Base-by-base conservation (phyloP, 2,888 invertebrate genomes). In the Cloeon dipterum region DNA sequence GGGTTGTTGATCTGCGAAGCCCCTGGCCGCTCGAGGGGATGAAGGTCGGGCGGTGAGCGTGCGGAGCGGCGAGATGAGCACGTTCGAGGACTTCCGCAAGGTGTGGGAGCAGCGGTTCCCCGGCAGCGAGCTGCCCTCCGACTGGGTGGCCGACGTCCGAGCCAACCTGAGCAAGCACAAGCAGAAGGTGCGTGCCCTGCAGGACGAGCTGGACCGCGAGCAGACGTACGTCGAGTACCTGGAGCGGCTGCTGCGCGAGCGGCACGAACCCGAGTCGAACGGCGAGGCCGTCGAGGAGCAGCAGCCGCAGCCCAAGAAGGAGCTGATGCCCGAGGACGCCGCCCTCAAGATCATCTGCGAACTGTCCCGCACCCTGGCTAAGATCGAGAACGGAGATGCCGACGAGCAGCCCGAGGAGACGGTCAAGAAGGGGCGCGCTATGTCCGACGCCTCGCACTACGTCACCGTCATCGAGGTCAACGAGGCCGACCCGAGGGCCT, bases 31-130 rank as follows among this genome's bases (percentile, higher is more conserved):
- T n/a, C n/a, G n/a, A n/a, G n/a, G n/a, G n/a, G n/a, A n/a, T n/a
- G n/a, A n/a, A n/a, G n/a, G 36, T 29, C 26, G 20, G 20, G 13
- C 20, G 7, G 20, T 26, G 8, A 11, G 8, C 36, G 26, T 7
- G 13, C 13, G 16, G 26, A 17, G n/a, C 26, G 36, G 40, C 41
- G 40, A 41, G 43, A 61, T 61, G 83, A 83, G 82, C 65, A 82
- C 83, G 54, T 83, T 81, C 58, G 75, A 77, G 55, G 83, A 83
- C 66, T 83, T 85, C 61, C 81, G 82, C 63, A 77, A 79, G 57
- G 77, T 85, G 60, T 86, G 86, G 85, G 70, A 74, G 62, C 76
- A 83, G 65, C 68, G 83, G 53, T 86, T 85, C 66, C 85, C 85
- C 47, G 82, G 82, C 54, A 82, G 81, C 62, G 77, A 79, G 48